Conservation (phyloP, 1,140 invertebrate genomes). For the Orchesella cincta region DNA sequence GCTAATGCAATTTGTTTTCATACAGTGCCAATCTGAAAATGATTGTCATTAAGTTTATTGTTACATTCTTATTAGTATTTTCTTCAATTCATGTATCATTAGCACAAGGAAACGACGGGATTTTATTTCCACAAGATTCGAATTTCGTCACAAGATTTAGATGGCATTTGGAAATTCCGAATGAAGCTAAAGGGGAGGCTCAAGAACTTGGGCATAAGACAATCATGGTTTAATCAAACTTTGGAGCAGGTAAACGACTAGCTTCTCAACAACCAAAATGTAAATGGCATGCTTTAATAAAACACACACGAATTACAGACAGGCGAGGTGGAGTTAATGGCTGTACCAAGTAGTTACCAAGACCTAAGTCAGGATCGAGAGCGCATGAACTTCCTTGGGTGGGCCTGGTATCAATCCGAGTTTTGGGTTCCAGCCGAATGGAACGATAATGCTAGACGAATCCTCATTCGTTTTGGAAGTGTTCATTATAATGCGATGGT, state of each 20-base stretch:
- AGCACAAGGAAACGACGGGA: constrained; percentile 38
- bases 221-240: constrained; percentile 74
- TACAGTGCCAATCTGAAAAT: no score
- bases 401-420: constrained; percentile 61
- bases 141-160: constrained; percentile 63
- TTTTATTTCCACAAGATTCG: constrained; percentile 60
- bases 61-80: no score
- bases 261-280: background rate
- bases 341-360: constrained; percentile 68
- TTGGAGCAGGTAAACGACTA: constrained; percentile 60
- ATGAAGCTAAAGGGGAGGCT: constrained; percentile 66
- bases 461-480: constrained; percentile 60
- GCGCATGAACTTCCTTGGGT: constrained; percentile 65
- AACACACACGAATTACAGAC: constrained; percentile 42
- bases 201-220: constrained; percentile 69
- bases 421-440: constrained; percentile 58
- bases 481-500: constrained; percentile 61
- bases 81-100: no score
- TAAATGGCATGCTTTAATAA: background rate
- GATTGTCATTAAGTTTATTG: no score
- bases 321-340: constrained; percentile 61
- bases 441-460: constrained; percentile 52
- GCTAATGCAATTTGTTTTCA: no score
- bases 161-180: constrained; percentile 89
- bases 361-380: constrained; percentile 62